phyloP scores from a whole-genome alignment of 2,797 vertebrate species.

The Coracias cyanogaster region DNA sequence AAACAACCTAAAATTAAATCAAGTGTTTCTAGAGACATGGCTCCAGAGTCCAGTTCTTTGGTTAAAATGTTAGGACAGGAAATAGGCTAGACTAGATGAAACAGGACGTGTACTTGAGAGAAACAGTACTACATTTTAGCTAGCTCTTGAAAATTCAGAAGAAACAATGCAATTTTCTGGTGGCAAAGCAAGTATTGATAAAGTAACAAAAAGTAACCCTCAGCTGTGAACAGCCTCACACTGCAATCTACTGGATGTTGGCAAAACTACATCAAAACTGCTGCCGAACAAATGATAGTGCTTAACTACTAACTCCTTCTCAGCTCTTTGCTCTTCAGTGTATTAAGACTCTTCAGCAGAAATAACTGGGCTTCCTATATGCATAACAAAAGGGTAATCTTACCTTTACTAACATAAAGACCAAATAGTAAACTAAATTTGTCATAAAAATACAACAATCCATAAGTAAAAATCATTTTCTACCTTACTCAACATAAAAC shows the following conservation, averaged over 20 bases:
- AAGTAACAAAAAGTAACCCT: neutral
- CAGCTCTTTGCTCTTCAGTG: neutral
- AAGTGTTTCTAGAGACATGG: slow-evolving; percentile 28
- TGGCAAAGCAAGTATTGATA: slow-evolving; percentile 8
- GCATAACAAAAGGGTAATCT: neutral
- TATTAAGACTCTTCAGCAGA: neutral
- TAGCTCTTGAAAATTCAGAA: slow-evolving; percentile 15
- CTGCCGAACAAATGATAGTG: neutral
- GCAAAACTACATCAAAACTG: slow-evolving; percentile 61
- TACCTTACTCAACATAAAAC: neutral
- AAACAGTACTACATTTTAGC: neutral
- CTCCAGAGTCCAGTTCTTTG: neutral
- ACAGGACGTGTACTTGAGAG: neutral
- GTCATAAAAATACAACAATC: neutral
- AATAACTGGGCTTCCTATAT: neutral
- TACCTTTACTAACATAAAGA: neutral
- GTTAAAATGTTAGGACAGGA: slow-evolving; percentile 18
- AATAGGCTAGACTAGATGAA: slow-evolving; percentile 22
- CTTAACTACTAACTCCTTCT: neutral
- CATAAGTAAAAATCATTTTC: neutral
- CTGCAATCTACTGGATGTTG: slow-evolving; percentile 64
- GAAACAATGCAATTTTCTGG: neutral
- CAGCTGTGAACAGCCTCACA: slow-evolving; percentile 23
- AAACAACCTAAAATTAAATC: slow-evolving; percentile 53
- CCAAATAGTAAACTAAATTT: neutral